Evolutionary conservation across 2,888 invertebrate genomes (phyloP).

Genomic region (Leucoptera coffeella): DNA sequence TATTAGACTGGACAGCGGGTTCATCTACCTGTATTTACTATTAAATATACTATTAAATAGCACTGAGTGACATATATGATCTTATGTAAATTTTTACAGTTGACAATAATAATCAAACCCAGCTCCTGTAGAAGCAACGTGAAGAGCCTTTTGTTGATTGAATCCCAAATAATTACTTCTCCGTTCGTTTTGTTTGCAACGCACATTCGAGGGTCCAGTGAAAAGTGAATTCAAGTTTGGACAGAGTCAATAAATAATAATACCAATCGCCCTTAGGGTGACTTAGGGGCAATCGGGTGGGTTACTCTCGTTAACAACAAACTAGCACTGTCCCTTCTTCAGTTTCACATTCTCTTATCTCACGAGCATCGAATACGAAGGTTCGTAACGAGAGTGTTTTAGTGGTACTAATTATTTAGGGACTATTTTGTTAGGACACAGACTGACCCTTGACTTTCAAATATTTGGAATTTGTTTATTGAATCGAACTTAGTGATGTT

Average conservation of each 20-base stretch:
- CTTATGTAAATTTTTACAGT: too few relatives aligned
- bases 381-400: too few relatives aligned
- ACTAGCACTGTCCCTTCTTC: background rate
- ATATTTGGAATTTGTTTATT: slow-evolving; percentile 23
- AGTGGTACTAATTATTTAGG: slow-evolving; percentile 31
- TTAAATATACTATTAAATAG: too few relatives aligned
- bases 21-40: too few relatives aligned
- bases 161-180: slow-evolving; percentile 49
- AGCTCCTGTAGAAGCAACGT: too few relatives aligned
- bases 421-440: slow-evolving; percentile 43
- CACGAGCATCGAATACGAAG: background rate
- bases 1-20: too few relatives aligned
- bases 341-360: background rate
- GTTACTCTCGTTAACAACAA: slow-evolving; percentile 1
- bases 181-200: slow-evolving; percentile 40
- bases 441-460: slow-evolving; percentile 14
- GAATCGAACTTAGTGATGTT: slow-evolving; percentile 15
- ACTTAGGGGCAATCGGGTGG: slow-evolving; percentile 15
- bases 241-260: slow-evolving; percentile 46
- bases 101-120: too few relatives aligned
- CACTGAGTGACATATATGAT: too few relatives aligned
- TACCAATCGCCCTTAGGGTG: slow-evolving; percentile 36
- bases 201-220: slow-evolving; percentile 20
- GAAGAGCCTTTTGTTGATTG: slow-evolving; percentile 34
- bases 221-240: slow-evolving; percentile 29